phyloP scores from a whole-genome alignment of 2,113 vertebrate genomes.

The Microcebus ravelobensis region DNA sequence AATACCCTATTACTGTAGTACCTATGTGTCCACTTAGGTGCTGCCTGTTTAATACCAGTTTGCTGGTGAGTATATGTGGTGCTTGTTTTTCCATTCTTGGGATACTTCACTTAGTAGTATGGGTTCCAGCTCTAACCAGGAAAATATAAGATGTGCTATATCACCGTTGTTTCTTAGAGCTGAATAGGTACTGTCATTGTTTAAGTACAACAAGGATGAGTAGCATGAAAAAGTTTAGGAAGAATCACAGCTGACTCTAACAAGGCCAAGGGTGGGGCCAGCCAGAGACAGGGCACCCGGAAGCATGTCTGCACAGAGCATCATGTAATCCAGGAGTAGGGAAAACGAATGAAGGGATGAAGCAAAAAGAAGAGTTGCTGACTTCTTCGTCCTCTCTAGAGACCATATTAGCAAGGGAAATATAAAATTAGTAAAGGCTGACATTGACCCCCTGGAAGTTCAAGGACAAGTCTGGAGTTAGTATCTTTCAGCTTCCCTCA shows the following conservation, averaged over 20 bases:
- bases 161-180: no score
- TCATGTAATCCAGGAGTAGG: no score
- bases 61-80: no score
- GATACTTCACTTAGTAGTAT: no score
- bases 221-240: not conserved
- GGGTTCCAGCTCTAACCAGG: no score
- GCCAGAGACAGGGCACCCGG: not conserved
- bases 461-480: not conserved
- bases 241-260: not conserved
- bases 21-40: no score
- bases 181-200: not conserved
- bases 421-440: not conserved
- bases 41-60: no score
- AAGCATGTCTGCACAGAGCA: fast-evolving
- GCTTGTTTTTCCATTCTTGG: no score
- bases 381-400: no score
- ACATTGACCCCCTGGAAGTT: not conserved
- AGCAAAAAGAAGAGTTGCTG: not conserved
- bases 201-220: not conserved
- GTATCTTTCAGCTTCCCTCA: not conserved
- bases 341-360: fast-evolving
- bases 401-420: not conserved
- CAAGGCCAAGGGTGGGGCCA: not conserved
- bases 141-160: no score
- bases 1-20: no score